A percentile compares a stretch with the other conserved stretches of the same genome.
phyloP scores from a whole-genome alignment of 2,113 vertebrate species.

The Istiophorus platypterus region DNA sequence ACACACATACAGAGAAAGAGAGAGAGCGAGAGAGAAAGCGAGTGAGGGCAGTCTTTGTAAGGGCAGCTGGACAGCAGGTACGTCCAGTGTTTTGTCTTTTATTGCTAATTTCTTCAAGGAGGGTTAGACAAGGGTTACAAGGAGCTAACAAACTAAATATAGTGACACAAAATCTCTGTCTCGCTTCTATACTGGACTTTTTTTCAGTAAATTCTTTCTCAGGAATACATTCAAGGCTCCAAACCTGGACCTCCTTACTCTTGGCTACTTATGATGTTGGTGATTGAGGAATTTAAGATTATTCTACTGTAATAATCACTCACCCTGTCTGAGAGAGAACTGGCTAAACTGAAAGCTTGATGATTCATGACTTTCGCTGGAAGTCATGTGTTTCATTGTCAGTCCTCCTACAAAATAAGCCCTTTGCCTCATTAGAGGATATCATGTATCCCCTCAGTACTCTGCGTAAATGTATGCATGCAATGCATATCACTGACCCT shows the following conservation, averaged over 20 bases:
- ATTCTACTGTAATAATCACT: background rate
- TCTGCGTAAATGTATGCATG: too few relatives aligned
- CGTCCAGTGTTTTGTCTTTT: constrained; percentile 3
- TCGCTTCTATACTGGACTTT: too few relatives aligned
- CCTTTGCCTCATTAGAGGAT: too few relatives aligned
- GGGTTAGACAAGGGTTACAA: too few relatives aligned
- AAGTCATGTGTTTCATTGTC: background rate
- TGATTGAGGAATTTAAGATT: constrained; percentile 3
- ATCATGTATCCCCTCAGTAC: too few relatives aligned
- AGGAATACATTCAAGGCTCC: background rate
- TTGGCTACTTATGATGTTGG: background rate
- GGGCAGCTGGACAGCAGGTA: constrained; percentile 53
- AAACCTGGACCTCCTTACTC: background rate
- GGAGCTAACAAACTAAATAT: background rate
- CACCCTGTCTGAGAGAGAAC: too few relatives aligned
- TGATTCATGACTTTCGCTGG: too few relatives aligned
- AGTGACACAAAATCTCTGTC: background rate
- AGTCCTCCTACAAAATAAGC: too few relatives aligned
- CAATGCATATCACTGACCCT: too few relatives aligned
- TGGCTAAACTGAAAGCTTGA: background rate
- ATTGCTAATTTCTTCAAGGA: background rate
- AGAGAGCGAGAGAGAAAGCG: background rate
- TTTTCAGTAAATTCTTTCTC: background rate
- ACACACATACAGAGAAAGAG: constrained; percentile 20
- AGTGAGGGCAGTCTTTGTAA: background rate